Evolutionary conservation across 1,140 invertebrate species (phyloP).

Genomic region (Teleopsis dalmanni): DNA sequence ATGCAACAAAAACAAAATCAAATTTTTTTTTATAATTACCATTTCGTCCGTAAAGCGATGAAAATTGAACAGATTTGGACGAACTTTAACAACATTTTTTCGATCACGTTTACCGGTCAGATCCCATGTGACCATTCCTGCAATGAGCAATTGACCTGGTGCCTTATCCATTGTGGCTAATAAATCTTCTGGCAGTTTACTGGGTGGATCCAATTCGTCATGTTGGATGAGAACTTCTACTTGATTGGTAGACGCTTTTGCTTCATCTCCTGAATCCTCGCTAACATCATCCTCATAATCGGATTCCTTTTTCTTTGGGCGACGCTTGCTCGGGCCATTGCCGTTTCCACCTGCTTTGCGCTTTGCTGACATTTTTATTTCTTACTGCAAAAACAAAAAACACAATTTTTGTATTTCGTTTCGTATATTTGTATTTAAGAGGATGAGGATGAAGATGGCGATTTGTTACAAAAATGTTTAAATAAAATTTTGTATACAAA

Average conservation of each 20-base stretch:
- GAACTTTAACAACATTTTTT: constrained; percentile 50
- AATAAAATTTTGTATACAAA: too few species aligned
- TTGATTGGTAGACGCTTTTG: constrained; percentile 33
- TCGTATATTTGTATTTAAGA: too few species aligned
- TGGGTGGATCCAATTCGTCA: constrained; percentile 45
- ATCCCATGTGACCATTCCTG: constrained; percentile 59
- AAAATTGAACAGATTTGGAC: constrained; percentile 58
- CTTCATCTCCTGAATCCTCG: constrained; percentile 42
- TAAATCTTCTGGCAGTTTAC: constrained; percentile 52
- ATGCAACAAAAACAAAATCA: too few species aligned
- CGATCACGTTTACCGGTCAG: constrained; percentile 51
- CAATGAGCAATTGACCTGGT: constrained; percentile 52
- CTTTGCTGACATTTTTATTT: constrained; percentile 41
- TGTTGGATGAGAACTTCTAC: constrained; percentile 49
- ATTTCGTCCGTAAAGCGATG: constrained; percentile 56
- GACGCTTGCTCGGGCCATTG: constrained; percentile 43
- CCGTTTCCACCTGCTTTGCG: constrained; percentile 31
- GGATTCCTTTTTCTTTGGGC: constrained; percentile 47
- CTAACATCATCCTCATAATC: constrained; percentile 50
- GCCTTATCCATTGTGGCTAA: constrained; percentile 54
- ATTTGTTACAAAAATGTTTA: too few species aligned
- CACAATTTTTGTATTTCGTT: too few species aligned
- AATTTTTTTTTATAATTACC: constrained; percentile 37
- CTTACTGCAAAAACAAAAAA: too few species aligned
- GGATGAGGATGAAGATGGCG: too few species aligned